phyloP scores from a whole-genome alignment of 2,888 invertebrate genomes.

The Hirtodrosophila histrioides region DNA sequence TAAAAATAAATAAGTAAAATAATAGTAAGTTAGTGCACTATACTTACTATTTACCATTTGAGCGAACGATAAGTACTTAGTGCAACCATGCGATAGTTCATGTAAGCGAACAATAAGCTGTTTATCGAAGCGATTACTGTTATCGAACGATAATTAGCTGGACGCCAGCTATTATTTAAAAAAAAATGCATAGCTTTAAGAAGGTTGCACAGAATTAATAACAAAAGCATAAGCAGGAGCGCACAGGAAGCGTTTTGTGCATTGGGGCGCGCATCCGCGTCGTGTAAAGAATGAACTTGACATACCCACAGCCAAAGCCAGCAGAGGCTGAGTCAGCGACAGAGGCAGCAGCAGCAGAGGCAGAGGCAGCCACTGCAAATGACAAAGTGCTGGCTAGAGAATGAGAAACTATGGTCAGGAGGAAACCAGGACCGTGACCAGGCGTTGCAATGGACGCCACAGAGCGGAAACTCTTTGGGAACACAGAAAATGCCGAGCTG shows the following conservation, averaged over 20 bases:
- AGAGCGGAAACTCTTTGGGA: slow-evolving; percentile 65
- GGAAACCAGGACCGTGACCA: slow-evolving; percentile 14
- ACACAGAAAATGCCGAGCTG: slow-evolving; percentile 64
- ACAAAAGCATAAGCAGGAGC: background rate
- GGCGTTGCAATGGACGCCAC: slow-evolving; percentile 38
- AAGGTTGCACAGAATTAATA: background rate
- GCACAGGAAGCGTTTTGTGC: slow-evolving; percentile 35
- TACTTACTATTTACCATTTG: no score
- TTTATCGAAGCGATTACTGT: background rate
- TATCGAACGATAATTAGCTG: background rate
- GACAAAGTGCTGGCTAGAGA: slow-evolving; percentile 52
- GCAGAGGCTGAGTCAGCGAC: slow-evolving; percentile 5
- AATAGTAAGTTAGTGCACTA: no score
- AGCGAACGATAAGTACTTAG: no score
- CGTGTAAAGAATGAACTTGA: slow-evolving; percentile 61
- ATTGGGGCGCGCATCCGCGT: slow-evolving; percentile 30
- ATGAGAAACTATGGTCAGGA: slow-evolving; percentile 25
- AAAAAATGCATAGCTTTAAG: slow-evolving; percentile 30
- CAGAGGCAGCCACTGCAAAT: slow-evolving; percentile 44
- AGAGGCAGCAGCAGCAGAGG: slow-evolving; percentile 8
- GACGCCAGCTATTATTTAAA: slow-evolving; percentile 15
- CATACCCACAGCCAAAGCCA: slow-evolving; percentile 37
- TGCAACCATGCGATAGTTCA: no score
- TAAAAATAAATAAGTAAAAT: no score
- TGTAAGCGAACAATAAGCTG: no score